phyloP scores from a whole-genome alignment of 2,113 vertebrate species.

The Symphodus melops region DNA sequence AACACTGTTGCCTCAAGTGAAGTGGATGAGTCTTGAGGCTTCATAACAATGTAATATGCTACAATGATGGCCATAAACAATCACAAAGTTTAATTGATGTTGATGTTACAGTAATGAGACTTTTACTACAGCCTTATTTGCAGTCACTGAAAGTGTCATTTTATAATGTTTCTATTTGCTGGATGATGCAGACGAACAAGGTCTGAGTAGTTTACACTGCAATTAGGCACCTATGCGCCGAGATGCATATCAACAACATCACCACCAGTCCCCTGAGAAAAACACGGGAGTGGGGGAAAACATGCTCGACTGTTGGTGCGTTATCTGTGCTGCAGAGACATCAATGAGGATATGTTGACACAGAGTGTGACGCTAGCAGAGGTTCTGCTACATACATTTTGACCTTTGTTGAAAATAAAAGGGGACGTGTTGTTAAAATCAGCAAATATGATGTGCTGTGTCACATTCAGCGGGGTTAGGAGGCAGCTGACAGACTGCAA shows the following conservation, averaged over 20 bases:
- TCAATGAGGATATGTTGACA: conserved; percentile 44
- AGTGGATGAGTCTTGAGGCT: conserved; percentile 11
- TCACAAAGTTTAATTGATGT: conserved; percentile 1
- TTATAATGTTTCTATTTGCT: neutral
- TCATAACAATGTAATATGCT: conserved; percentile 5
- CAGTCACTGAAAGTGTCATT: neutral
- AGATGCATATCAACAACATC: conserved; percentile 40
- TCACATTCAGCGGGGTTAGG: conserved; percentile 33
- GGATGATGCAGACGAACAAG: neutral
- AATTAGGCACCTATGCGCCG: conserved; percentile 19
- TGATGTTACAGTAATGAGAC: neutral
- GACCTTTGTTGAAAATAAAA: conserved; percentile 49
- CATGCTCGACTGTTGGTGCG: conserved; percentile 8
- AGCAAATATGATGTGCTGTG: conserved; percentile 24
- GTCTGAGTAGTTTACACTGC: conserved; percentile 4
- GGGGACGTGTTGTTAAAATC: conserved; percentile 30
- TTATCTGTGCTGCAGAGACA: conserved; percentile 41
- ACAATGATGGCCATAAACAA: conserved; percentile 28
- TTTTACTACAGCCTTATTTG: neutral
- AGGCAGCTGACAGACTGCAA: conserved; percentile 47
- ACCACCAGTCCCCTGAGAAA: conserved; percentile 30
- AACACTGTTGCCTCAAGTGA: conserved; percentile 8
- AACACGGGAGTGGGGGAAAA: neutral
- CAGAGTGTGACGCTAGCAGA: conserved; percentile 32
- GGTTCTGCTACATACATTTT: conserved; percentile 32